phyloP scores from a whole-genome alignment of 2,113 vertebrate genomes.

The Lanius ludovicianus region DNA sequence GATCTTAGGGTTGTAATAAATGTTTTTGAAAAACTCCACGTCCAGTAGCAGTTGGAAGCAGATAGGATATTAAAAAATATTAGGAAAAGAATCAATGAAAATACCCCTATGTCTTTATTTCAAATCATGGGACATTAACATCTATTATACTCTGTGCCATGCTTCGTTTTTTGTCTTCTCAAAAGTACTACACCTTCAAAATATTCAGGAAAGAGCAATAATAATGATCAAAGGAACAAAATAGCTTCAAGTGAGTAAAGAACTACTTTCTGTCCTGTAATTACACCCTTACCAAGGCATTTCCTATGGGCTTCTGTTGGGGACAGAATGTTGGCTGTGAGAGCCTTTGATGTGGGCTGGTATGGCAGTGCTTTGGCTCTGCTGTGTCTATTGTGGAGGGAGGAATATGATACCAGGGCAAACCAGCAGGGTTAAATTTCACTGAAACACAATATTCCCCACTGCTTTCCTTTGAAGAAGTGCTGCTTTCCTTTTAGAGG shows the following conservation, averaged over 20 bases:
- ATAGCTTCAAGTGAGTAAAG: neutral
- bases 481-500: neutral
- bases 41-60: neutral
- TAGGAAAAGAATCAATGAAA: neutral
- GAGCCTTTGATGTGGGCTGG: slow-evolving; percentile 4
- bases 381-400: neutral
- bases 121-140: neutral
- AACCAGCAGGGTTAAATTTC: neutral
- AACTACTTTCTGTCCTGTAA: neutral
- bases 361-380: neutral
- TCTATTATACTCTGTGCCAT: neutral
- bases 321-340: neutral
- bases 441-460: neutral
- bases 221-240: neutral
- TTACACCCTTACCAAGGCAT: neutral
- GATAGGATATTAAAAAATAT: neutral
- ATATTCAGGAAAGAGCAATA: neutral
- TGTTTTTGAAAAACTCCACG: neutral
- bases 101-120: neutral
- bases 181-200: neutral
- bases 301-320: neutral
- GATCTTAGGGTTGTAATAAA: neutral
- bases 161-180: neutral
- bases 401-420: neutral
- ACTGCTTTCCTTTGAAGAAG: slow-evolving; percentile 11